phyloP scores from a whole-genome alignment of 1,140 invertebrate genomes.

The Homalodisca vitripennis region DNA sequence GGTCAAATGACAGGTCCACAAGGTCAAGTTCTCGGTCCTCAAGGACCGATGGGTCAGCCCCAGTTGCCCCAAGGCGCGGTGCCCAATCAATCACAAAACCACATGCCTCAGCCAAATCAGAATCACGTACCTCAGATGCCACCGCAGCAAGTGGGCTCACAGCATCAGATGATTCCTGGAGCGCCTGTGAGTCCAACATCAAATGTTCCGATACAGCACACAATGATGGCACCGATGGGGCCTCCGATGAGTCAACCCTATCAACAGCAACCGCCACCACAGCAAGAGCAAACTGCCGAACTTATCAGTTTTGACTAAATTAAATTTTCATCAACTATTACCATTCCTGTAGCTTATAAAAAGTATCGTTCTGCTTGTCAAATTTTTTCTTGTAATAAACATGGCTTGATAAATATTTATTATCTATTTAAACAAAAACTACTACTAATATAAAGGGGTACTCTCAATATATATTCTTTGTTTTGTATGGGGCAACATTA shows the following conservation, averaged over 20 bases:
- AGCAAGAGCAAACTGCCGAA: slow-evolving; percentile 61
- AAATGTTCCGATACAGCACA: slow-evolving; percentile 11
- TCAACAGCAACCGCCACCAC: slow-evolving; percentile 35
- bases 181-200: slow-evolving; percentile 3
- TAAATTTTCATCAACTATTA: too few relatives aligned
- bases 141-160: neutral
- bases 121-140: neutral
- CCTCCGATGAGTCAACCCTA: neutral
- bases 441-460: too few relatives aligned
- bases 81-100: neutral
- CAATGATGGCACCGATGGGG: neutral
- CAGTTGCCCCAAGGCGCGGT: neutral
- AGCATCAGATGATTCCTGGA: slow-evolving; percentile 9
- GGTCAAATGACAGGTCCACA: neutral
- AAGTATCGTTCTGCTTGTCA: too few relatives aligned
- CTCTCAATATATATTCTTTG: too few relatives aligned
- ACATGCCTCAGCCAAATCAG: slow-evolving; percentile 2
- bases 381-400: too few relatives aligned
- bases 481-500: too few relatives aligned
- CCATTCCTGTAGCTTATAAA: too few relatives aligned
- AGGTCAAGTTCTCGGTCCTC: neutral
- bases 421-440: too few relatives aligned
- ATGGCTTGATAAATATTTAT: too few relatives aligned
- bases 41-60: neutral
- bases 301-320: slow-evolving; percentile 69